A percentile compares a stretch with the other conserved stretches of the same genome.
Evolutionary conservation across 1,140 invertebrate species (phyloP).

Genomic region (Luehdorfia chinensis): DNA sequence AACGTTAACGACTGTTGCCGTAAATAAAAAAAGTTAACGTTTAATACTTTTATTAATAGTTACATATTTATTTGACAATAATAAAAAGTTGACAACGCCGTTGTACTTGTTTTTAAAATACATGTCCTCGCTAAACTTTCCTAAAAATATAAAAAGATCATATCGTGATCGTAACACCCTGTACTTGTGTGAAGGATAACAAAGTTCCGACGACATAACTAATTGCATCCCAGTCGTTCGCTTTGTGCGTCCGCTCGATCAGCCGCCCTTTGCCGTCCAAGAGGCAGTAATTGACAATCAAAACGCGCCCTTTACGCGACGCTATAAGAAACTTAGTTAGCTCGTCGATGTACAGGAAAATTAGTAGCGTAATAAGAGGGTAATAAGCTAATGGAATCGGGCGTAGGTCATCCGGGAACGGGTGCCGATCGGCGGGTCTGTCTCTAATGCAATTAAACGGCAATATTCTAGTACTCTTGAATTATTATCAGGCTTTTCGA

Average conservation of each 20-base stretch:
- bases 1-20: no score
- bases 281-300: conserved; percentile 71
- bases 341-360: conserved; percentile 66
- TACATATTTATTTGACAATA: no score
- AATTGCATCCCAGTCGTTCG: conserved; percentile 62
- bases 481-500: conserved; percentile 35
- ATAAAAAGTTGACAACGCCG: no score
- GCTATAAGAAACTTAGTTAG: conserved; percentile 64
- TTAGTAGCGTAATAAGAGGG: conserved; percentile 68
- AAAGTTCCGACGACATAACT: conserved; percentile 48
- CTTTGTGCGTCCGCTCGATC: no score
- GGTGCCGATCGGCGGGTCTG: conserved; percentile 37
- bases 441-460: conserved; percentile 53
- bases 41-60: no score
- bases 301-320: conserved; percentile 56
- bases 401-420: conserved; percentile 45
- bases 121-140: no score
- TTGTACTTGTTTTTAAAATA: no score
- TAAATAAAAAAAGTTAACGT: no score
- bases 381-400: conserved; percentile 69
- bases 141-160: no score
- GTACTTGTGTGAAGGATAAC: conserved; percentile 20
- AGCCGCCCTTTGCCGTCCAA: conserved; percentile 58
- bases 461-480: conserved; percentile 39
- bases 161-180: no score